Evolutionary conservation across 2,113 vertebrate species (phyloP), one percentile per base, ranked within the genome.

Genomic region (Platanista minor): DNA sequence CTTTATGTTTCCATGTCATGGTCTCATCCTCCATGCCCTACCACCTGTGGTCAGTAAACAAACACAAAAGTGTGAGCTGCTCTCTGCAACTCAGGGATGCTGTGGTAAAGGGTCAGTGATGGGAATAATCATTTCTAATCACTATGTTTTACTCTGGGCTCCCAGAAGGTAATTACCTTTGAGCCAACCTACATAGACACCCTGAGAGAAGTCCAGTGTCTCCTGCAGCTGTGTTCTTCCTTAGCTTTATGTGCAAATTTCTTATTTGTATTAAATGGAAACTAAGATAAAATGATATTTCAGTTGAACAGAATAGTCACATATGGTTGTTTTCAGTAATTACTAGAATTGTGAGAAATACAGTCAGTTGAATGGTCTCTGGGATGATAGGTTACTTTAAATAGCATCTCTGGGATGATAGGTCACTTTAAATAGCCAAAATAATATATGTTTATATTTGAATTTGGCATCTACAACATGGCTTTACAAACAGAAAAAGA

Each of bases 21-120:
- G 31, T 0, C 2, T 3, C 2, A 1, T 20, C 7, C 10, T 62
- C 27, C 15, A 15, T 0, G 4, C 29, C 8, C 2, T 3, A 4
- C 11, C 11, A 13, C 64, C 67, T 41, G 14, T 1, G 5, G 9
- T 41, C 1, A 14, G 54, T 1, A 6, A 6, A 11, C 25, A 82
- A 15, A 12, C 27, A 14, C 1, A 41, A 10, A 33, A 10, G 67
- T 4, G 1, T 0, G 10, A 33, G 33, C n/a, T 14, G 1, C 14
- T 8, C 25, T 36, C 31, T 2, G 5, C 5, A 31, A 14, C 1
- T 25, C 33, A 27, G 71, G 31, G 36, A 29, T 3, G 5, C 14
- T 5, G 21, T 4, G 27, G 17, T 6, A 20, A 54, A 39, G 1
- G 17, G 75, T 21, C 27, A 17, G 10, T 8, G 52, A n/a, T 1